Conservation (phyloP, 1,140 invertebrate species). For the Watersipora subatra region DNA sequence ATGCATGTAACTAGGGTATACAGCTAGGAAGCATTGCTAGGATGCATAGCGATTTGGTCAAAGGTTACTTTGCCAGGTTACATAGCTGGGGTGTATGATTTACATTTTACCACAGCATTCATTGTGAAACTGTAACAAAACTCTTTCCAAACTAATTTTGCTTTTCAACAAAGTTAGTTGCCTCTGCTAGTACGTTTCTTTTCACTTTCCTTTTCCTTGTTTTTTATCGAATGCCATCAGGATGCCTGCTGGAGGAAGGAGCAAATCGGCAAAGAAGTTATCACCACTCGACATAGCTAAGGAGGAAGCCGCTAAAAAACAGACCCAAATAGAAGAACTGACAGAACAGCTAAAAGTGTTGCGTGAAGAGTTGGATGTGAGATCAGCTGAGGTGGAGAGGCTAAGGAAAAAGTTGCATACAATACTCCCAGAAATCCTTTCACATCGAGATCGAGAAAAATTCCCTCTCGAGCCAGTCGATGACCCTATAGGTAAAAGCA, state of each 20-base stretch:
- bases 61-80: too few species aligned
- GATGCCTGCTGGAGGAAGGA: background rate
- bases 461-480: background rate
- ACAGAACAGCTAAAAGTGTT: background rate
- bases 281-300: background rate
- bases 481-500: background rate
- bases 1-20: too few species aligned
- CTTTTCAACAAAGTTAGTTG: too few species aligned
- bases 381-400: background rate
- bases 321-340: background rate
- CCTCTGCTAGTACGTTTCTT: too few species aligned
- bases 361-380: background rate
- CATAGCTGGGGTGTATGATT: too few species aligned
- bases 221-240: too few species aligned
- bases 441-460: background rate
- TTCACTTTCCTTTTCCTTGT: too few species aligned
- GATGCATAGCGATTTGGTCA: too few species aligned
- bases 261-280: background rate
- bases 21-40: too few species aligned
- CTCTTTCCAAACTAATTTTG: too few species aligned
- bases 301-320: background rate
- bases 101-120: too few species aligned
- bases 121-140: too few species aligned
- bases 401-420: background rate
- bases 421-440: background rate